These are phyloP conservation scores for Fregata magnificens DNA, from an alignment of 2,113 vertebrate species.

Conservation along the genomic window DNA sequence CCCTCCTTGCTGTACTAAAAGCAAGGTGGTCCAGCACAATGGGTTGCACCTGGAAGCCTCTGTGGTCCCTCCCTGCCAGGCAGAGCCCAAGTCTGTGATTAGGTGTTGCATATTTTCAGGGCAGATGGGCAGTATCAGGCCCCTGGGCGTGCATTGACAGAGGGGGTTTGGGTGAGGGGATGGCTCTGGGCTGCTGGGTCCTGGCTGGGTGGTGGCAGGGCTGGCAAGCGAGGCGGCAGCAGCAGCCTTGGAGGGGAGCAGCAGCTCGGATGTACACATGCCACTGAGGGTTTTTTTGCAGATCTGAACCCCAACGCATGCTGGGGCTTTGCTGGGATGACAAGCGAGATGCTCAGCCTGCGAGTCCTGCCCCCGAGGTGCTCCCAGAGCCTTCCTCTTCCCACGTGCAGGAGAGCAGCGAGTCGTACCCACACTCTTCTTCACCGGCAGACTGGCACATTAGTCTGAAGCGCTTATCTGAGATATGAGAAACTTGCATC, in stretches of 20 bases:
- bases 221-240: rapidly evolving
- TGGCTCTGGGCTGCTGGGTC: not conserved
- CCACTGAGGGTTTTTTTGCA: not conserved
- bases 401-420: rapidly evolving
- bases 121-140: not conserved
- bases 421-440: not conserved
- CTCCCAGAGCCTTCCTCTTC: not conserved
- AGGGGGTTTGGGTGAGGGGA: not conserved
- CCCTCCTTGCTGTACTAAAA: not conserved
- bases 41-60: not conserved
- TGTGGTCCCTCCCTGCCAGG: not conserved
- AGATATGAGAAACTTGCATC: not conserved
- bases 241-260: not conserved
- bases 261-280: not conserved
- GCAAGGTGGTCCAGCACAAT: not conserved
- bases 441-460: not conserved
- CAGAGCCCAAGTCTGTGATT: not conserved
- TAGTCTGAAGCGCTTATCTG: not conserved
- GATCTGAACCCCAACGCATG: rapidly evolving
- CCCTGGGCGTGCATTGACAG: rapidly evolving
- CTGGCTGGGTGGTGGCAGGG: not conserved
- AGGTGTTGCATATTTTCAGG: not conserved
- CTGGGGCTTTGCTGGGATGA: not conserved
- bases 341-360: not conserved
- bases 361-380: rapidly evolving